Conservation (phyloP, 2,888 invertebrate genomes). For the Campoletis raptor region DNA sequence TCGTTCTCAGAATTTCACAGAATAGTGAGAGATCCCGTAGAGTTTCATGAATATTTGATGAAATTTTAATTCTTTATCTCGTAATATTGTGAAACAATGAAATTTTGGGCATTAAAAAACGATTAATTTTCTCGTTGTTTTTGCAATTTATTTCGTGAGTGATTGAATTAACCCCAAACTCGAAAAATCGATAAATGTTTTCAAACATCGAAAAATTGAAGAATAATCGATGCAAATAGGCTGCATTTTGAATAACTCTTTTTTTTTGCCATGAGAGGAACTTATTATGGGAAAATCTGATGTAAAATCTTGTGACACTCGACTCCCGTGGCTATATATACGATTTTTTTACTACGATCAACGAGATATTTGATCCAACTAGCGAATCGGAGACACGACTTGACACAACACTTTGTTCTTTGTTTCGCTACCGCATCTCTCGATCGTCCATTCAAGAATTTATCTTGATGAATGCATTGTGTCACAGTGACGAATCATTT, state of each 20-base stretch:
- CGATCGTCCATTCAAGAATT: conserved; percentile 16
- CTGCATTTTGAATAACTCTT: neutral
- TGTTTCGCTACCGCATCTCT: neutral
- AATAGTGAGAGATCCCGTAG: neutral
- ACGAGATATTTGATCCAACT: conserved; percentile 17
- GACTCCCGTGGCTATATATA: neutral
- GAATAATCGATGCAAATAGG: neutral
- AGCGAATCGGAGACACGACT: neutral
- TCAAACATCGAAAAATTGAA: neutral
- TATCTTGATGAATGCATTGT: neutral
- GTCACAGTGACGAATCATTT: neutral
- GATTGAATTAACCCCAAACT: too few species aligned
- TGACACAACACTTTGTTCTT: neutral
- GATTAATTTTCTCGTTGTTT: neutral
- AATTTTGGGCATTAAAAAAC: neutral
- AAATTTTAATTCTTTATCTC: neutral
- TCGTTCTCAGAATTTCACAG: neutral
- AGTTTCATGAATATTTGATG: neutral
- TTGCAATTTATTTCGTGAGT: neutral
- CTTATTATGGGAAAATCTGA: neutral
- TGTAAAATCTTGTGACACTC: neutral
- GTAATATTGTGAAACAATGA: neutral
- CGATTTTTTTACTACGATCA: neutral
- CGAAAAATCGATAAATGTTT: too few species aligned
- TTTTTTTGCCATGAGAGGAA: neutral